Evolutionary conservation across 2,888 invertebrate genomes (phyloP), one percentile per base, ranked within the genome.

Genomic region (Caenorhabditis sp.): DNA sequence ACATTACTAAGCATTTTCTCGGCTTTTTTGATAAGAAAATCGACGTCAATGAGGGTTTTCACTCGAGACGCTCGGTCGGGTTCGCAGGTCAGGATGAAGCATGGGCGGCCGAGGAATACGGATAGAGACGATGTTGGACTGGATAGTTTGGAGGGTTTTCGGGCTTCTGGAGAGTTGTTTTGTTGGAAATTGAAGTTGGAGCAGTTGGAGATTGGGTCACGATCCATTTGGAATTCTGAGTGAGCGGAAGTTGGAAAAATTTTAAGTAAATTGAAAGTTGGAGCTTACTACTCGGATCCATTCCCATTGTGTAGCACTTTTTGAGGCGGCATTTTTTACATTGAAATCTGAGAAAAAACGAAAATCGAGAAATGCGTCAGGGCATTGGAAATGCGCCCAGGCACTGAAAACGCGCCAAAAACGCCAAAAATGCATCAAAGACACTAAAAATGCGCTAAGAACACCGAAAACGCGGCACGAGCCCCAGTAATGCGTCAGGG

Each of bases 291-390:
- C 18, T 53, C 13, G 58, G 15, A 26, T 76, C 58, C 76, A 76
- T 76, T 22, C 76, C 76, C 20, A 67, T 44, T 13, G 51, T 44
- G 32, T 55, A 67, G 15, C 76, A 76, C 8, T 40, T 50, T 53
- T 67, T 60, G 5, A 76, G 28, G 0, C 76, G 76, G 22, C 76
- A 76, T 4, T 26, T 51, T 76, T 61, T 67, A 18, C 76, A 76
- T 22, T 32, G 26, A 32, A 58, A 61, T 61, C 76, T 76, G 47
- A 4, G 18, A 47, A 47, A 11, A 18, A 18, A 47, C 2, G 18
- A 20, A 18, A 18, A 47, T 40, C 11, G 3, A 32, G 1, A n/a
- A n/a, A n/a, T n/a, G n/a, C n/a, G n/a, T n/a, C n/a, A n/a, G n/a
- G n/a, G n/a, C n/a, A n/a, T n/a, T n/a, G n/a, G n/a, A n/a, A n/a